Evolutionary conservation across 1,140 invertebrate genomes (phyloP).

Genomic region (Temnothorax longispinosus): DNA sequence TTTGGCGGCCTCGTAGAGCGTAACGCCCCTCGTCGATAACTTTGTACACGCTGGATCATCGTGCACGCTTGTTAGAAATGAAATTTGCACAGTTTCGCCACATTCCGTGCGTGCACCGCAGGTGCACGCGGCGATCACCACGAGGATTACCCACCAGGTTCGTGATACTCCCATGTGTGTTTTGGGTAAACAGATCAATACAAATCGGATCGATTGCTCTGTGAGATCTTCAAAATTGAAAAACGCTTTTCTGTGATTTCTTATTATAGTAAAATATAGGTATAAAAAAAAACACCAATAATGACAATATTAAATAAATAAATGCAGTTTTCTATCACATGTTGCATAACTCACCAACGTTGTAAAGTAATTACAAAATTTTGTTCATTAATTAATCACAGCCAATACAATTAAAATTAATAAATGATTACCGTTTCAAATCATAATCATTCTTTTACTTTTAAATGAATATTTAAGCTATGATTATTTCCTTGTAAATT

Average conservation of each 20-base stretch:
- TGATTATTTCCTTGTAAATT: background rate
- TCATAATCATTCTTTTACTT: background rate
- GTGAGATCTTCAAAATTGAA: background rate
- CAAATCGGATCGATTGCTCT: background rate
- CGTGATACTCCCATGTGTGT: constrained; percentile 38
- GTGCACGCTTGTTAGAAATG: constrained; percentile 79
- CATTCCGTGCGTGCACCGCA: constrained; percentile 81
- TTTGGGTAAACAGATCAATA: background rate
- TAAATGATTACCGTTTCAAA: background rate
- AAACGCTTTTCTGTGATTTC: background rate
- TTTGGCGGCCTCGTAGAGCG: constrained; percentile 81
- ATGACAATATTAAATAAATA: background rate
- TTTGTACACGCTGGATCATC: constrained; percentile 79
- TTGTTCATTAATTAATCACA: background rate
- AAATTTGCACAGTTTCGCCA: constrained; percentile 74
- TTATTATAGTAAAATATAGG: background rate
- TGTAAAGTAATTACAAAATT: background rate
- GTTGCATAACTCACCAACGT: background rate
- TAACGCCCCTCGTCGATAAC: constrained; percentile 78
- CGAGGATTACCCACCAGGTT: constrained; percentile 70
- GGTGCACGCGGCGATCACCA: constrained; percentile 78
- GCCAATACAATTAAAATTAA: background rate
- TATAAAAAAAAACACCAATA: background rate
- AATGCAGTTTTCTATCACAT: background rate
- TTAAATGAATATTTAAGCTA: background rate